These are phyloP conservation scores for Montipora capricornis DNA, from an alignment of 64 coral and sea anemone genomes.

Conservation along the genomic window DNA sequence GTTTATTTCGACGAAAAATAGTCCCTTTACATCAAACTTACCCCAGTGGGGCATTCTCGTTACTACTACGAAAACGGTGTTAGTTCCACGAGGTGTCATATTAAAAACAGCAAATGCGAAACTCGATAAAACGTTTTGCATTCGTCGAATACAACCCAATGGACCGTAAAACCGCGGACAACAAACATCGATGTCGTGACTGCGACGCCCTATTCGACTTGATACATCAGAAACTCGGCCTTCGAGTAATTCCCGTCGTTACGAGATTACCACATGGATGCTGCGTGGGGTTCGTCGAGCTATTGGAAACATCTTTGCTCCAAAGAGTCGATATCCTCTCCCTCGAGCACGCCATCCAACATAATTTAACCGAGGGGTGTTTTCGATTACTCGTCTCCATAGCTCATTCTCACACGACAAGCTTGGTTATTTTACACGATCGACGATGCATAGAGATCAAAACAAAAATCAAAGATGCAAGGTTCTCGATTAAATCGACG, in stretches of 20 bases:
- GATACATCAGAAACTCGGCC: not conserved
- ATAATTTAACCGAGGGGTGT: not conserved
- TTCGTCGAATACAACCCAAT: not conserved
- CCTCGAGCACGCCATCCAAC: not conserved
- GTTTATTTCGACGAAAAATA: not conserved
- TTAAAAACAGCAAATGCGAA: not conserved
- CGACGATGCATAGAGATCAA: not conserved
- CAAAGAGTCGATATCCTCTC: not conserved
- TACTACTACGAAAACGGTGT: not conserved
- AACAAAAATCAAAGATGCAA: too few relatives aligned
- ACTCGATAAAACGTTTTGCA: not conserved
- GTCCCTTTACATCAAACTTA: not conserved
- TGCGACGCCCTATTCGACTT: not conserved
- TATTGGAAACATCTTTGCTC: not conserved
- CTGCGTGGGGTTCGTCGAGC: not conserved
- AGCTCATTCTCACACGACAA: not conserved
- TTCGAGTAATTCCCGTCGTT: not conserved
- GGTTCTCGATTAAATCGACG: too few relatives aligned
- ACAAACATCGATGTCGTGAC: not conserved
- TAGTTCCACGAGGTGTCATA: not conserved
- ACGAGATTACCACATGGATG: not conserved
- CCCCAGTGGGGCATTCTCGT: not conserved
- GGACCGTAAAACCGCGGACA: not conserved
- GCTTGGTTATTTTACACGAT: not conserved
- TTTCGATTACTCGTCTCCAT: not conserved